Percentiles rank a stretch among this genome's conserved stretches.
Evolutionary conservation across 2,888 invertebrate species (phyloP).

Genomic region (Eupithecia insigniata): DNA sequence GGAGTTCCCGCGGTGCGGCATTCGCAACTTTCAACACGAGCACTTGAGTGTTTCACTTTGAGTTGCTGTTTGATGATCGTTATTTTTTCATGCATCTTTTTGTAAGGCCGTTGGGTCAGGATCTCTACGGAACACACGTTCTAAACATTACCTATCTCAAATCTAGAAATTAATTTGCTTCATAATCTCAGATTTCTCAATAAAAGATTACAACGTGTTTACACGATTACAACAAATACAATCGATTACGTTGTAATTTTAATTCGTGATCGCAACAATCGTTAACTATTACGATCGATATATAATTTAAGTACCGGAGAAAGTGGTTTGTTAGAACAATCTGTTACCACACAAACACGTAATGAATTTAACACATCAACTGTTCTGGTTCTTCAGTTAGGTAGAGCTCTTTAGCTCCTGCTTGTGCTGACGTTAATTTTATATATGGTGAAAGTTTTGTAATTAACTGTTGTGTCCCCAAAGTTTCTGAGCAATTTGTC

Average conservation of each 20-base stretch:
- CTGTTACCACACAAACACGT: constrained; percentile 38
- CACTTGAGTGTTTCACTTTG: constrained; percentile 32
- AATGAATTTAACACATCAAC: constrained; percentile 41
- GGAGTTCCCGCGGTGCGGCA: constrained; percentile 30
- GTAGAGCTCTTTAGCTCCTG: constrained; percentile 25
- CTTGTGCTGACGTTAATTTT: constrained; percentile 19
- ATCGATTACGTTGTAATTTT: constrained; percentile 38
- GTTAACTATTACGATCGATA: constrained; percentile 42
- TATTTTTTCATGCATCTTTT: not conserved
- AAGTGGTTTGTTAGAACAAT: constrained; percentile 42
- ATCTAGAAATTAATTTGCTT: not conserved
- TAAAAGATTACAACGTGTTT: constrained; percentile 26
- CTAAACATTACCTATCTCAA: not conserved
- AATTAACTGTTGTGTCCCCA: constrained; percentile 1
- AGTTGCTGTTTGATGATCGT: not conserved
- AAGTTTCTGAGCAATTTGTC: constrained; percentile 13
- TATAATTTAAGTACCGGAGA: constrained; percentile 38
- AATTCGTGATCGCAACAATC: constrained; percentile 36
- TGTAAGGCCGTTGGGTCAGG: not conserved
- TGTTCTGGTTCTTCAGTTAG: constrained; percentile 25
- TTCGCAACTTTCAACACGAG: constrained; percentile 41
- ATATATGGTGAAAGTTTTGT: constrained; percentile 24
- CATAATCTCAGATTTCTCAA: constrained; percentile 21
- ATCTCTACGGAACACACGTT: not conserved
- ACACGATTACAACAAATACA: too few species aligned